Percentiles rank a stretch among this genome's conserved stretches.
Evolutionary conservation across 2,797 vertebrate genomes (phyloP).

Genomic region (Brachyalestes nurse): DNA sequence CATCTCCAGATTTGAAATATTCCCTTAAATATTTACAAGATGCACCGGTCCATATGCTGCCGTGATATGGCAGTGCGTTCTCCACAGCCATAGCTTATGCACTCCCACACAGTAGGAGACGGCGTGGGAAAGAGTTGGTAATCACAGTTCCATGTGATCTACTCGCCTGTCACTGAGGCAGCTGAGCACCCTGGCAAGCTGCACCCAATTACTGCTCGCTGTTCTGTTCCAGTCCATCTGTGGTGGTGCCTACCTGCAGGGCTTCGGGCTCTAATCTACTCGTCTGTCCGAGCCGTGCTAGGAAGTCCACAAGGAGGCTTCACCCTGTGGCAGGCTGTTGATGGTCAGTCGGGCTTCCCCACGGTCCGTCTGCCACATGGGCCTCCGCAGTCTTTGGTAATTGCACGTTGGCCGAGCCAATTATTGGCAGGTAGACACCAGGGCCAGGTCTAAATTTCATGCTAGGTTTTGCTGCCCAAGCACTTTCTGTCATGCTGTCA

Average conservation of each 20-base stretch:
- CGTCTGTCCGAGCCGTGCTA: neutral
- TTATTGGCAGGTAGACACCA: conserved; percentile 6
- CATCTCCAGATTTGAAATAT: neutral
- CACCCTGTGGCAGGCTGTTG: conserved; percentile 19
- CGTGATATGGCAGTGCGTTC: neutral
- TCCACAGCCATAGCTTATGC: neutral
- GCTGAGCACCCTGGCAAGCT: conserved; percentile 8
- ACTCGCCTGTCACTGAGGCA: conserved; percentile 14
- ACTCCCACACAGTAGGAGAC: neutral
- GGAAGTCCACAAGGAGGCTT: conserved; percentile 6
- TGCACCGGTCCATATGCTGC: neutral
- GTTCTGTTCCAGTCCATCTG: conserved; percentile 18
- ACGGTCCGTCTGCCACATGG: neutral
- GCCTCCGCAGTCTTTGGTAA: neutral
- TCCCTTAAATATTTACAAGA: neutral
- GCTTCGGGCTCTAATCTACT: conserved; percentile 16
- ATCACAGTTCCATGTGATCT: conserved; percentile 36
- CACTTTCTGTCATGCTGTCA: conserved; percentile 17
- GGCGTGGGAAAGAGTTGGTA: neutral
- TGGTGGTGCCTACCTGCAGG: neutral
- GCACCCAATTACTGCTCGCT: conserved; percentile 31
- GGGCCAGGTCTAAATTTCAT: neutral
- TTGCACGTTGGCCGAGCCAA: neutral
- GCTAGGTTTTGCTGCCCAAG: conserved; percentile 10
- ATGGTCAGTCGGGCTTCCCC: conserved; percentile 8